A percentile compares a stretch with the other conserved stretches of the same genome.
Conservation (phyloP, 2,888 invertebrate genomes). For the Lithophane semibrunnea region DNA sequence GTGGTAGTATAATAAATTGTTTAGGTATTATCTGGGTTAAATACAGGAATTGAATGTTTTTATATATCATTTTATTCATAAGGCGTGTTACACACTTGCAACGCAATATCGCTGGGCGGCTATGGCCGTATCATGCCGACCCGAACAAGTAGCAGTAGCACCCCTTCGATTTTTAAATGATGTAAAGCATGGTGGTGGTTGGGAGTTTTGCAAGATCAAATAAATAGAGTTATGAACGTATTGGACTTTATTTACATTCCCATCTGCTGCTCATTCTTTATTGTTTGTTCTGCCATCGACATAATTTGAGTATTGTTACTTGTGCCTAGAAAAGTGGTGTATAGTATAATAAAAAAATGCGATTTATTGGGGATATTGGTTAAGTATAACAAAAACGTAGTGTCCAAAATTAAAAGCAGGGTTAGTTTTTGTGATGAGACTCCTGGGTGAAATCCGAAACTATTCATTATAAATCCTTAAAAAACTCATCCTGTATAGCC, state of each 20-base stretch:
- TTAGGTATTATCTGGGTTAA: background rate
- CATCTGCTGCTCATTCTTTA: no score
- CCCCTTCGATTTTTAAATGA: background rate
- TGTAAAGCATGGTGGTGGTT: slow-evolving; percentile 9
- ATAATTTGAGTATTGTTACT: no score
- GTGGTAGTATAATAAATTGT: background rate
- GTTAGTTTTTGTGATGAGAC: background rate
- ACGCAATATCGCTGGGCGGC: background rate
- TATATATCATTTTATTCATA: background rate
- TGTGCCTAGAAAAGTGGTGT: no score
- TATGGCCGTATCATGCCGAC: no score
- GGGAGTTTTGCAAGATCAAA: background rate
- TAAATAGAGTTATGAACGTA: background rate
- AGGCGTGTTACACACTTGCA: background rate
- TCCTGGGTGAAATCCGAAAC: background rate
- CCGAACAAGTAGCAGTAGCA: background rate
- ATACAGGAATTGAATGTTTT: background rate
- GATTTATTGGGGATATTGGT: background rate
- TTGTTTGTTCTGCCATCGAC: no score
- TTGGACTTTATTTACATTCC: no score
- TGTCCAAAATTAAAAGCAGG: background rate
- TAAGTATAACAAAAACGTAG: background rate
- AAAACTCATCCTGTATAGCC: background rate
- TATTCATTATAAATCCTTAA: background rate
- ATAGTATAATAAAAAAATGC: background rate